Conservation (phyloP, 2,113 vertebrate genomes). For the Chitala chitala region DNA sequence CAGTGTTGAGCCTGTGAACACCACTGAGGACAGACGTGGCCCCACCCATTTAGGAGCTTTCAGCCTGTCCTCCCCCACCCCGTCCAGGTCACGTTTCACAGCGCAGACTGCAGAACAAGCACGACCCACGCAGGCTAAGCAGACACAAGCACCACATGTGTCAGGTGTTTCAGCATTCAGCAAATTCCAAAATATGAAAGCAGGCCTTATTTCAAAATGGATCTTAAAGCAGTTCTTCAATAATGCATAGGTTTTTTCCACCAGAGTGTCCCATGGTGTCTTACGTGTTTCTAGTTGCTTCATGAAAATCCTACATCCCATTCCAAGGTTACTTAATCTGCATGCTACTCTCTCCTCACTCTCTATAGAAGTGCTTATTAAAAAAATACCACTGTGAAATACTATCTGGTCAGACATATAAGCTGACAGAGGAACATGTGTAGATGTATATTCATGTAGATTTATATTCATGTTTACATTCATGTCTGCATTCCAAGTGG, state of each 20-base stretch:
- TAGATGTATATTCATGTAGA: neutral
- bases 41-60: too few species aligned
- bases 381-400: neutral
- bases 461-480: conserved; percentile 4
- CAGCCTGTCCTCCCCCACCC: too few species aligned
- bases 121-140: too few species aligned
- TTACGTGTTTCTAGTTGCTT: conserved; percentile 16
- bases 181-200: conserved; percentile 8
- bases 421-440: neutral
- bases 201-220: conserved; percentile 5
- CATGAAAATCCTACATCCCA: conserved; percentile 24
- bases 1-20: too few species aligned
- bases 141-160: neutral
- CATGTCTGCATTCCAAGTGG: neutral
- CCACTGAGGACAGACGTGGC: too few species aligned
- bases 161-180: neutral
- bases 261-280: conserved; percentile 11
- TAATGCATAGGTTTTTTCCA: conserved; percentile 23
- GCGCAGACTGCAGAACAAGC: too few species aligned
- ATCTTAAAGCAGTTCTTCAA: conserved; percentile 24
- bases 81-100: too few species aligned
- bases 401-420: neutral
- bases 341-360: neutral
- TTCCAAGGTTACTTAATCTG: conserved; percentile 20
- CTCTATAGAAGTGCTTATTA: neutral